A percentile compares a stretch with the other conserved stretches of the same genome.
Conservation (phyloP, 1,140 invertebrate species). For the Batillaria attramentaria region DNA sequence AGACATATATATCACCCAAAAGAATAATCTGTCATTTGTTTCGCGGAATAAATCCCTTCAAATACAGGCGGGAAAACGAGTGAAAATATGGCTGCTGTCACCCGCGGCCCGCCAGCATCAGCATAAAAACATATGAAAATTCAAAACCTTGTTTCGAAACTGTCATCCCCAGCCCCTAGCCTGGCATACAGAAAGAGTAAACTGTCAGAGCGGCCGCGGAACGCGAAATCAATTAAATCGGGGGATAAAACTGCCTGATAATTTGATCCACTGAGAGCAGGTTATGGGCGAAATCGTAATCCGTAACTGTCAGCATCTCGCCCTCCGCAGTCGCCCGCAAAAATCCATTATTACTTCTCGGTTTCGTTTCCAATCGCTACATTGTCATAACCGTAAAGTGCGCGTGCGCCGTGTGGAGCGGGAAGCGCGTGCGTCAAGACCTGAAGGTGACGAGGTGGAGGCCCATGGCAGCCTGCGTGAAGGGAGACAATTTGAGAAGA, state of each 20-base stretch:
- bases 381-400: conserved; percentile 7
- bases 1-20: too few relatives aligned
- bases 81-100: too few relatives aligned
- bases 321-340: conserved; percentile 14
- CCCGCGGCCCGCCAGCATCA: too few relatives aligned
- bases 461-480: neutral
- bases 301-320: conserved; percentile 1
- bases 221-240: neutral
- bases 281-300: conserved; percentile 11
- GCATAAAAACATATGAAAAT: conserved; percentile 12
- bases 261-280: conserved; percentile 14
- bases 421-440: neutral
- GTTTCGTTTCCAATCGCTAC: neutral
- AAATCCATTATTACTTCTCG: conserved; percentile 20
- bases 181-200: neutral
- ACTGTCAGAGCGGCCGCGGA: neutral
- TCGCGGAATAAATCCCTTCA: too few relatives aligned
- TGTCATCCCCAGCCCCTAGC: neutral
- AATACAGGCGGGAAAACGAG: too few relatives aligned
- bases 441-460: neutral
- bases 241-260: neutral
- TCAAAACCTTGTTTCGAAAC: conserved; percentile 16
- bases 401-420: neutral
- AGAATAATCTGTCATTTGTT: too few relatives aligned
- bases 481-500: conserved; percentile 12